Evolutionary conservation across 2,888 invertebrate species (phyloP).

Genomic region (Idaea aversata): DNA sequence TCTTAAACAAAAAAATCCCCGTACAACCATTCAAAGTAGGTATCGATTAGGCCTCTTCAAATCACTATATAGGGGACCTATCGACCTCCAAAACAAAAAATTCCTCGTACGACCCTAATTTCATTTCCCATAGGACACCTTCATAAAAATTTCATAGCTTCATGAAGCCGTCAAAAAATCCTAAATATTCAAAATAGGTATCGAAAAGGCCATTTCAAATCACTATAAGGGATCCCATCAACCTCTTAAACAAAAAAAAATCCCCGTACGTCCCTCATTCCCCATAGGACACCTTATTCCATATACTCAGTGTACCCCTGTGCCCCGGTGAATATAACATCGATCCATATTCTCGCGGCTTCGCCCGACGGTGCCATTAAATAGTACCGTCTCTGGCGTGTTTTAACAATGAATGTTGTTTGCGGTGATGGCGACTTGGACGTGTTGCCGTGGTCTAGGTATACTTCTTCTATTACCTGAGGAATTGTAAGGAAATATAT

Average conservation of each 20-base stretch:
- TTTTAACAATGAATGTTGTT: constrained; percentile 96
- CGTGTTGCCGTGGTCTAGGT: constrained; percentile 95
- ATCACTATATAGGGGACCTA: too few relatives aligned
- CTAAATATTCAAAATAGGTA: too few relatives aligned
- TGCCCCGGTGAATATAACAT: constrained; percentile 95
- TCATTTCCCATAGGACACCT: too few relatives aligned
- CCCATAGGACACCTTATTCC: constrained; percentile 34
- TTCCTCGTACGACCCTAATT: too few relatives aligned
- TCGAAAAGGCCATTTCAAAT: too few relatives aligned
- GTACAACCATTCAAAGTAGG: too few relatives aligned
- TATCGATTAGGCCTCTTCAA: too few relatives aligned
- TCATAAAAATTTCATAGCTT: too few relatives aligned
- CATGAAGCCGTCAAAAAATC: too few relatives aligned
- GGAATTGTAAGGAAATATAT: background rate
- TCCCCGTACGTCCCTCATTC: background rate
- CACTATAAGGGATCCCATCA: background rate
- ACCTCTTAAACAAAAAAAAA: background rate
- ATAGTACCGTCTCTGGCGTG: constrained; percentile 92
- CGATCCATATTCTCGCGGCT: constrained; percentile 98
- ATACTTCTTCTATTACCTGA: constrained; percentile 97
- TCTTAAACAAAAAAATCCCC: constrained; percentile 3
- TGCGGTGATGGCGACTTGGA: constrained; percentile 95
- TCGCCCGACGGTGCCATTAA: constrained; percentile 96
- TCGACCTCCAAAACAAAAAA: too few relatives aligned
- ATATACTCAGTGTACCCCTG: constrained; percentile 87